A percentile compares a stretch with the other conserved stretches of the same genome.
Conservation (phyloP, 2,113 vertebrate genomes). For the Percina caprodes region DNA sequence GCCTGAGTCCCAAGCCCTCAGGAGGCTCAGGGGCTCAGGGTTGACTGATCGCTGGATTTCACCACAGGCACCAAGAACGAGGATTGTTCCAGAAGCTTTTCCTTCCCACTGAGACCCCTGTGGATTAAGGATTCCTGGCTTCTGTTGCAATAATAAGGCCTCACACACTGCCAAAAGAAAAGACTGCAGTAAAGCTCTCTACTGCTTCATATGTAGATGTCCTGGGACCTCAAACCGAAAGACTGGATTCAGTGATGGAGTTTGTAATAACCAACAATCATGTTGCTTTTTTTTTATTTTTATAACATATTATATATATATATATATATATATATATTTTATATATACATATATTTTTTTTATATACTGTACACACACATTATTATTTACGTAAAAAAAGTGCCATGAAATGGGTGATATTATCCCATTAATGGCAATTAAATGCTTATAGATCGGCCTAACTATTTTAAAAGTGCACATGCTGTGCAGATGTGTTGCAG, state of each 20-base stretch:
- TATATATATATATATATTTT: too few relatives aligned
- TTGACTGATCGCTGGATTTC: constrained; percentile 79
- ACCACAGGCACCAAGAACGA: constrained; percentile 69
- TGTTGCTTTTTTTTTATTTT: not conserved
- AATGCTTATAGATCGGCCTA: not conserved
- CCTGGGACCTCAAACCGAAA: not conserved
- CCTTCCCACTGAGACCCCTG: constrained; percentile 75
- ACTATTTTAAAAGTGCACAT: too few relatives aligned
- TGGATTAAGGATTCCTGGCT: constrained; percentile 78
- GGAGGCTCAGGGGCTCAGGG: constrained; percentile 74
- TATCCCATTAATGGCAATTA: not conserved
- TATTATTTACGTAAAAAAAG: not conserved
- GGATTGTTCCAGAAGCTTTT: constrained; percentile 75
- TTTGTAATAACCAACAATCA: not conserved
- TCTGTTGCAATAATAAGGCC: constrained; percentile 77
- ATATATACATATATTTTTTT: too few relatives aligned
- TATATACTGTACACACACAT: not conserved
- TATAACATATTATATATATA: too few relatives aligned
- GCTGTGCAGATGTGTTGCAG: not conserved
- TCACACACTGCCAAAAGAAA: constrained; percentile 69
- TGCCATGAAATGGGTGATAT: not conserved
- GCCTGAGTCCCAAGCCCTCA: constrained; percentile 69
- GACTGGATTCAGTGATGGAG: not conserved
- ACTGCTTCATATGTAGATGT: constrained; percentile 37
- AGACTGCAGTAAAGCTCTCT: constrained; percentile 56